These are phyloP conservation scores for Zosterops pallidus DNA, from an alignment of 2,113 vertebrate species.

Conservation along the genomic window DNA sequence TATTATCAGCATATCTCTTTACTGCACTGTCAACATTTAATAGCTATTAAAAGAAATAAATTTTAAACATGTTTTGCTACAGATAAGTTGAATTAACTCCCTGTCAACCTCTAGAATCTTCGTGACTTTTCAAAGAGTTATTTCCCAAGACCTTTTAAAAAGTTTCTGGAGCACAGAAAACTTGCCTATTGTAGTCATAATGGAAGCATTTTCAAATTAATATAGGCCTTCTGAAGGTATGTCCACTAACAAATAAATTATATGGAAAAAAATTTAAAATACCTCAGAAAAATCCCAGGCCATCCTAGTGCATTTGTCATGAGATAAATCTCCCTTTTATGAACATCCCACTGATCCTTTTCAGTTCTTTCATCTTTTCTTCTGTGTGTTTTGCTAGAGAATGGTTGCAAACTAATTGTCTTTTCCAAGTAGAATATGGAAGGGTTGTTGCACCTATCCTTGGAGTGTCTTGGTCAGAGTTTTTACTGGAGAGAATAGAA, in stretches of 20 bases:
- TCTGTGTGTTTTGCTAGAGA: not conserved
- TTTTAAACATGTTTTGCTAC: not conserved
- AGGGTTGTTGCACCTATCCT: not conserved
- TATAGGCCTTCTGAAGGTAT: not conserved
- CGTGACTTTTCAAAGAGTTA: not conserved
- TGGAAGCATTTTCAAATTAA: not conserved
- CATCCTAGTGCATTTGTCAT: not conserved
- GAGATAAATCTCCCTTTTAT: not conserved
- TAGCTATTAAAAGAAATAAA: not conserved
- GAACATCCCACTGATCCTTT: not conserved
- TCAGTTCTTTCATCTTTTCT: not conserved
- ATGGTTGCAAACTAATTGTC: not conserved
- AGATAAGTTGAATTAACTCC: not conserved
- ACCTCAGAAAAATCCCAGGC: not conserved
- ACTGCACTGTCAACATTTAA: not conserved
- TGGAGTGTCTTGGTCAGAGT: not conserved
- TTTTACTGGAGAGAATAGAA: not conserved
- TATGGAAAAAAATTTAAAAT: not conserved
- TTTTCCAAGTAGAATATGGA: not conserved
- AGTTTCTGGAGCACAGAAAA: not conserved
- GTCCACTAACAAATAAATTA: not conserved
- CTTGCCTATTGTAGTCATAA: not conserved
- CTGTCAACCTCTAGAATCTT: not conserved
- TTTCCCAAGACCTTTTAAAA: not conserved
- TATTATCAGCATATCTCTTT: not conserved